Evolutionary conservation across 2,888 invertebrate species (phyloP).

Genomic region (Dolomedes plantarius): DNA sequence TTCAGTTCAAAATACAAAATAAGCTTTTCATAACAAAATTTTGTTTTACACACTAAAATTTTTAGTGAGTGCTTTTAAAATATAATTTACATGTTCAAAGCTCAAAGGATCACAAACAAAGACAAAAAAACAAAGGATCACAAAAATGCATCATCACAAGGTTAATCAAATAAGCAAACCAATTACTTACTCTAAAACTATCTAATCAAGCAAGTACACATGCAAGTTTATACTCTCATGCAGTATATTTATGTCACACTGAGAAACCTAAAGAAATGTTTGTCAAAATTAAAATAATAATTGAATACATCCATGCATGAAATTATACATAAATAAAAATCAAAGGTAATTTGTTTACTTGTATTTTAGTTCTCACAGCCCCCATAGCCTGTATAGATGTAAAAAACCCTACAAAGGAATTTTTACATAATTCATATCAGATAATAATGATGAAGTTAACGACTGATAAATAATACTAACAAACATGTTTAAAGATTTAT

Average conservation of each 20-base stretch:
- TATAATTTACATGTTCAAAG: no score
- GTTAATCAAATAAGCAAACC: conserved; percentile 41
- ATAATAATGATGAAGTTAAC: no score
- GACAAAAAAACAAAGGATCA: no score
- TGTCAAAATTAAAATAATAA: conserved; percentile 10
- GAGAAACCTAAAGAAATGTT: conserved; percentile 55
- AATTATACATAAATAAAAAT: background rate
- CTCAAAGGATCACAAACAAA: no score
- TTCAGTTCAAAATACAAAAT: no score
- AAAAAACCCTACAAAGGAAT: conserved; percentile 76
- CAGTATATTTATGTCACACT: conserved; percentile 46
- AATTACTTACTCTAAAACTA: conserved; percentile 56
- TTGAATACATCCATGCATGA: conserved; percentile 16
- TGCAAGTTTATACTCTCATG: conserved; percentile 54
- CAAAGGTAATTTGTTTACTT: conserved; percentile 75
- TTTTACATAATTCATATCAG: no score
- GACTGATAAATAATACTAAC: no score
- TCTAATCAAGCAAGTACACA: conserved; percentile 38
- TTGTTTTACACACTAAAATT: no score
- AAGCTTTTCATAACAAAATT: no score
- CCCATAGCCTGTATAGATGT: conserved; percentile 79
- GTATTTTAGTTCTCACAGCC: conserved; percentile 78
- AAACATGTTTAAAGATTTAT: no score
- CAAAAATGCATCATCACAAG: no score
- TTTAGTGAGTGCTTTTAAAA: no score